These are phyloP conservation scores for Tarsius wallacei DNA, from an alignment of 2,797 vertebrate species.

Conservation along the genomic window DNA sequence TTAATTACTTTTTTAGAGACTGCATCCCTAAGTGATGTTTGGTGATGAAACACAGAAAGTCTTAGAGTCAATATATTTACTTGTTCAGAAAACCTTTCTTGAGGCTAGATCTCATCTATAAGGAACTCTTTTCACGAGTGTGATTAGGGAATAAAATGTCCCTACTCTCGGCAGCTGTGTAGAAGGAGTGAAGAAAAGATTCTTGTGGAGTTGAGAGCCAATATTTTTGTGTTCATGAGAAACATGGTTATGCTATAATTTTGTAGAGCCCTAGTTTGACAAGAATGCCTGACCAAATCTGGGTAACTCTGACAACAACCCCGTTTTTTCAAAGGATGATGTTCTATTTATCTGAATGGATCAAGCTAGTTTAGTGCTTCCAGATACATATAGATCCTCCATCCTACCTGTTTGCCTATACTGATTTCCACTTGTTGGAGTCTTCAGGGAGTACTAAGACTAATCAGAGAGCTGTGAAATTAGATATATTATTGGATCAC, in stretches of 20 bases:
- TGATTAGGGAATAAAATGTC: neutral
- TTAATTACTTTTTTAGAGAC: neutral
- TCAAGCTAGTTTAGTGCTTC: neutral
- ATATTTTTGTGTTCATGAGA: neutral
- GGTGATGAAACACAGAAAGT: neutral
- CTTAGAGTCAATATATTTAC: neutral
- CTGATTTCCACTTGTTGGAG: neutral
- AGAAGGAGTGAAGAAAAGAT: neutral
- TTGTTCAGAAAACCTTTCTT: neutral
- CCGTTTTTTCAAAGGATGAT: neutral
- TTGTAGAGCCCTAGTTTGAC: neutral
- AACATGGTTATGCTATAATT: neutral
- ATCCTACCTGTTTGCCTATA: neutral
- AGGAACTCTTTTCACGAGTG: neutral
- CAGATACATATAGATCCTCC: neutral
- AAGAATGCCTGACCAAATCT: neutral
- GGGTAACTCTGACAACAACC: neutral
- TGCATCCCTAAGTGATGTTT: neutral
- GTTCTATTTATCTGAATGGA: neutral
- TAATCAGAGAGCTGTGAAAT: neutral
- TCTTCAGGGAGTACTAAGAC: neutral
- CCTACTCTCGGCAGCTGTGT: neutral
- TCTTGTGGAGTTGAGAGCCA: neutral
- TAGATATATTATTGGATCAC: neutral
- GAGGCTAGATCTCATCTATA: neutral